Conservation (phyloP, 2,888 invertebrate genomes). For the Branchipolynoe longqiensis region DNA sequence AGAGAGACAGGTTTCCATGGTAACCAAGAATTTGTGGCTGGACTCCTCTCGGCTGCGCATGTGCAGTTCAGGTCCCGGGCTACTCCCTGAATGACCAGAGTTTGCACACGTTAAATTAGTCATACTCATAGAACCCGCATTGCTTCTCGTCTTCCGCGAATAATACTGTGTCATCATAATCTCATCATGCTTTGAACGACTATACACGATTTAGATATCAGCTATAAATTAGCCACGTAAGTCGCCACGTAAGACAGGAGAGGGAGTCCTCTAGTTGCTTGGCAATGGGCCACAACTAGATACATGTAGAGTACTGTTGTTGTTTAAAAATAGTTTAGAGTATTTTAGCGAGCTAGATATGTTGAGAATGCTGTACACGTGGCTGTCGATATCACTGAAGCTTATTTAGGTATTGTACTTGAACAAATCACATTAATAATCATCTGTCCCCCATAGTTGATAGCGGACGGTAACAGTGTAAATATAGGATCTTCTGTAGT, state of each 20-base stretch:
- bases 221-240: neutral
- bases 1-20: slow-evolving; percentile 40
- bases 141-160: neutral
- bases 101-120: neutral
- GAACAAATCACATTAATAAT: neutral
- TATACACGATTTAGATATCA: neutral
- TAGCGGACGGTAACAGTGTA: slow-evolving; percentile 32
- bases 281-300: neutral
- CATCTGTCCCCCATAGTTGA: neutral
- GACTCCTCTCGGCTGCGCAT: slow-evolving; percentile 21
- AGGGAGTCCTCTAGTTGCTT: neutral
- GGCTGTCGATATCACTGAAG: neutral
- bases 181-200: neutral
- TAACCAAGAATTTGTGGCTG: slow-evolving; percentile 45
- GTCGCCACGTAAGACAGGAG: too few species aligned
- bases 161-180: slow-evolving; percentile 36
- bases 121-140: neutral
- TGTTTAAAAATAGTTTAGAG: neutral
- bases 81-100: slow-evolving; percentile 42
- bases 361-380: neutral
- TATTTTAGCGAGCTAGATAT: slow-evolving; percentile 3
- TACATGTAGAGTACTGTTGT: slow-evolving; percentile 3
- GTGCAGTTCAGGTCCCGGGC: neutral
- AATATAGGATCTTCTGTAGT: neutral
- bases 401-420: neutral